Percentiles rank a stretch among this genome's conserved stretches.
phyloP scores from a whole-genome alignment of 2,888 invertebrate species.

The Sceliomorpha sp. region DNA sequence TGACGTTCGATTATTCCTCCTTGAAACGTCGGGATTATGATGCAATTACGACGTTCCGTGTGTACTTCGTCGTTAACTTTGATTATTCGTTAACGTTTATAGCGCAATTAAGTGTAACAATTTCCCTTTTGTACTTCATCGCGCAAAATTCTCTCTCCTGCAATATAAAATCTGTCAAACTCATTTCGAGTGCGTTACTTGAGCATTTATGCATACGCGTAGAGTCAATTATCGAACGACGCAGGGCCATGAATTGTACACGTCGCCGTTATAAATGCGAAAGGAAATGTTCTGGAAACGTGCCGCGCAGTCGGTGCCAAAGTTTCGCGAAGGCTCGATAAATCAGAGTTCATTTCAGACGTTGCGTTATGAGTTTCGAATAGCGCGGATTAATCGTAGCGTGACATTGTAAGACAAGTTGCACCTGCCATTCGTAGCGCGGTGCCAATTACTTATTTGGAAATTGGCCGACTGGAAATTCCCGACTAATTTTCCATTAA shows the following conservation, averaged over 20 bases:
- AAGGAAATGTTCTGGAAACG: conserved; percentile 30
- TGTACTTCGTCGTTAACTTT: too few relatives aligned
- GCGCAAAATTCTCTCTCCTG: too few relatives aligned
- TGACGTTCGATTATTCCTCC: too few relatives aligned
- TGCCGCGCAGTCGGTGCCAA: conserved; percentile 28
- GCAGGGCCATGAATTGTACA: conserved; percentile 25
- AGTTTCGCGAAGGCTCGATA: conserved; percentile 34
- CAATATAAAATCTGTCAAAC: too few relatives aligned
- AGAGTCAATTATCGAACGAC: conserved; percentile 17
- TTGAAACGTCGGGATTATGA: too few relatives aligned
- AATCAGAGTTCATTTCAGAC: conserved; percentile 39
- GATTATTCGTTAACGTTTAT: too few relatives aligned
- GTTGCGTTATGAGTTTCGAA: conserved; percentile 33
- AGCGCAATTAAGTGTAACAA: too few relatives aligned
- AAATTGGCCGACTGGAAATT: conserved; percentile 13
- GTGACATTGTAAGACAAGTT: conserved; percentile 23
- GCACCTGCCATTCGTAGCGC: conserved; percentile 16
- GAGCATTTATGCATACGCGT: too few relatives aligned
- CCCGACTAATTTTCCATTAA: conserved; percentile 7
- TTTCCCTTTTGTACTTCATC: too few relatives aligned
- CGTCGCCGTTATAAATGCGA: conserved; percentile 26
- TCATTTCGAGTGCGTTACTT: too few relatives aligned
- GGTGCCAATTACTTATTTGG: conserved; percentile 8
- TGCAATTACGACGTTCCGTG: too few relatives aligned
- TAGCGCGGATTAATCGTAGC: conserved; percentile 33